Evolutionary conservation across 2,797 vertebrate species (phyloP), one percentile per base, ranked within the genome.

Genomic region (Crocodylus rhombifer): DNA sequence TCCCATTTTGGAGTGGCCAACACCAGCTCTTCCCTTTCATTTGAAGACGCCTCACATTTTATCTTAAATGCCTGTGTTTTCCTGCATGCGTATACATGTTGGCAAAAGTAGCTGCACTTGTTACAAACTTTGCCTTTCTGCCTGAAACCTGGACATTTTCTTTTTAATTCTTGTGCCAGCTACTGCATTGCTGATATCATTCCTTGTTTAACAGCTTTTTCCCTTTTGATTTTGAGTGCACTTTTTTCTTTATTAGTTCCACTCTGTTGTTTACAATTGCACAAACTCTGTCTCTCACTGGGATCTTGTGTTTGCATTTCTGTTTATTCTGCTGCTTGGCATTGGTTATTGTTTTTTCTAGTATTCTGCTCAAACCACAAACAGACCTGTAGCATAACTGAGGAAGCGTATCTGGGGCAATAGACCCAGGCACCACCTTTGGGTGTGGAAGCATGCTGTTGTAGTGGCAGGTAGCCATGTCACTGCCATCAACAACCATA

Each of bases 251-350:
- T 55, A 1, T 25, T 42, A 58, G 57, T 82, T 93, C 91, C 84
- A 23, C 42, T 74, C 58, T 60, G 62, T 10, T 0, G 1, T 86
- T 95, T 81, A 12, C 36, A 88, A 5, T 36, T 67, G 20, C 4
- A 0, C 6, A 23, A 23, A 90, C n/a, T 88, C 74, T 60, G 30
- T 15, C 6, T 5, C 61, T 65, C 85, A 75, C 7, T 36, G 15
- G 69, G 81, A 36, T 51, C 73, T 17, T 58, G 67, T 0, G 0
- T 51, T 60, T 65, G 20, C 21, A 26, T 65, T 20, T 56, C 16
- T 33, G 74, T 65, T 78, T 6, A 0, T 62, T 16, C 28, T 62
- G 20, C 8, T n/a, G n/a, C 69, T 62, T 83, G 69, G 65, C 30
- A 60, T 28, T 6, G 33, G 18, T 16, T 0, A 0, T 51, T 77